Evolutionary conservation across 2,113 vertebrate genomes (phyloP).

Genomic region (Ursus arctos): DNA sequence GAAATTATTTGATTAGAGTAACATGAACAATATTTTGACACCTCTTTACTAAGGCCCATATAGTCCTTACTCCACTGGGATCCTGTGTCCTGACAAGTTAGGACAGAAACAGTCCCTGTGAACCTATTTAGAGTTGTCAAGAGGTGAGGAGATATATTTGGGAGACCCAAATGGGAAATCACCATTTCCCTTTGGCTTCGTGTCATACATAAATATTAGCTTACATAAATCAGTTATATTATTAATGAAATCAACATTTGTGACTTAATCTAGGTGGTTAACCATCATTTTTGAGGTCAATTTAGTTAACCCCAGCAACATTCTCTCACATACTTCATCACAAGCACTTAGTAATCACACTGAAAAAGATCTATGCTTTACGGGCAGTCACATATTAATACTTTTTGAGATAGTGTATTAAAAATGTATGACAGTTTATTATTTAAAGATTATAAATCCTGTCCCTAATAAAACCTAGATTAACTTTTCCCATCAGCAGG

Average conservation of each 20-base stretch:
- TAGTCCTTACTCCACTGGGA: not conserved
- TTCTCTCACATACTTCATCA: not conserved
- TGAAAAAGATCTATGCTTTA: not conserved
- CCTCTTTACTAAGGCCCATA: not conserved
- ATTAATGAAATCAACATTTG: constrained; percentile 23
- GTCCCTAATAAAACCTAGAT: constrained; percentile 1
- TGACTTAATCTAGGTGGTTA: not conserved
- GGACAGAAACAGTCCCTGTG: not conserved
- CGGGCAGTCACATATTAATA: not conserved
- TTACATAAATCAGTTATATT: not conserved
- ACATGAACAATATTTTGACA: not conserved
- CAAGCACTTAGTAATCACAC: not conserved
- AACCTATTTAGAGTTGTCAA: not conserved
- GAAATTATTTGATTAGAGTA: constrained; percentile 2
- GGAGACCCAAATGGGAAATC: not conserved
- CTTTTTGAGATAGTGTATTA: not conserved
- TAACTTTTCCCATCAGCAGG: not conserved
- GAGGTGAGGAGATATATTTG: not conserved
- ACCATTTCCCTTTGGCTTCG: not conserved
- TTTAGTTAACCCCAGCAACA: not conserved
- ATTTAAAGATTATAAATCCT: constrained; percentile 42
- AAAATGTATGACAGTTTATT: not conserved
- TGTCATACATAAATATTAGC: not conserved
- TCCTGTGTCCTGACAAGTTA: not conserved
- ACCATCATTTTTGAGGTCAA: constrained; percentile 18